Conservation (phyloP, 2,888 invertebrate species). For the Harmothoe impar region DNA sequence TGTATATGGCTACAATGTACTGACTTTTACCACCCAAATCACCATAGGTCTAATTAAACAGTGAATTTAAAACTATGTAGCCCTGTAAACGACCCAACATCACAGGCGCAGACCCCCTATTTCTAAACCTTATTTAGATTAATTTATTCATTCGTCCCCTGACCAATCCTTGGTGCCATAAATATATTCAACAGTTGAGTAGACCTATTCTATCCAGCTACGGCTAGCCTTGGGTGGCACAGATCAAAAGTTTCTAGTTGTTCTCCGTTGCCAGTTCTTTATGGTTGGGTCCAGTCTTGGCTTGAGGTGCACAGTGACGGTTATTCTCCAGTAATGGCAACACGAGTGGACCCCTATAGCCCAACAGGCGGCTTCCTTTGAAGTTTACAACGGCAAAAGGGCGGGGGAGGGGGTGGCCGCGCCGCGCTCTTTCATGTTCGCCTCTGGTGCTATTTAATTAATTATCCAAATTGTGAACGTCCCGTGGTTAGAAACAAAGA, state of each 20-base stretch:
- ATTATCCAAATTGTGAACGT: constrained; percentile 55
- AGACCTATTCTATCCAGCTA: not conserved
- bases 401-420: not conserved
- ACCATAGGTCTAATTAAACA: no score
- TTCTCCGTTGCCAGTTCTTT: constrained; percentile 18
- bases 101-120: not conserved
- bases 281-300: constrained; percentile 9
- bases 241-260: constrained; percentile 19
- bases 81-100: no score
- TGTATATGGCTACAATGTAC: no score
- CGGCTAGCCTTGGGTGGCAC: constrained; percentile 5
- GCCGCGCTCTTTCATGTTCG: constrained; percentile 41
- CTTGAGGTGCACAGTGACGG: constrained; percentile 42
- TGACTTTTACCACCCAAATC: no score
- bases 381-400: constrained; percentile 43
- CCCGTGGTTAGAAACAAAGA: constrained; percentile 55
- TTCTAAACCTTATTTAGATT: constrained; percentile 20
- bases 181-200: constrained; percentile 13
- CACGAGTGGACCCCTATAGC: not conserved
- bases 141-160: not conserved
- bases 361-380: constrained; percentile 49
- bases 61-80: no score
- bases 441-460: constrained; percentile 56
- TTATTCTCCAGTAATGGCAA: constrained; percentile 41
- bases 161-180: not conserved